A percentile compares a stretch with the other conserved stretches of the same genome.
phyloP scores from a whole-genome alignment of 92 coral and sea anemone genomes.

The Palythoa grandis region DNA sequence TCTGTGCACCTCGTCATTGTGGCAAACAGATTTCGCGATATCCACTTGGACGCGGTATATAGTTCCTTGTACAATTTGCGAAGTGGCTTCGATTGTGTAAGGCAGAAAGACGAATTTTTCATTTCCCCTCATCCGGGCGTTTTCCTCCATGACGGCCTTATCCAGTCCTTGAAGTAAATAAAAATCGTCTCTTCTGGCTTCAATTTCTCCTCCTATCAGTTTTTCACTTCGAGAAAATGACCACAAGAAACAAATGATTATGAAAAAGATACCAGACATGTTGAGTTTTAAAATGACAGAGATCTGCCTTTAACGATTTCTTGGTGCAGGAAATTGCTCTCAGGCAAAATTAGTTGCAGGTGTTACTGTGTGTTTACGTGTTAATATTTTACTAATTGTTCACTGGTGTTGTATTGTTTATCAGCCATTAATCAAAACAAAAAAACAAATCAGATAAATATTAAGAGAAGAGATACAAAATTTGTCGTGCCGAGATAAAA shows the following conservation, averaged over 20 bases:
- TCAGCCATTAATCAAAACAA: background rate
- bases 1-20: constrained; percentile 17
- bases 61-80: constrained; percentile 47
- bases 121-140: background rate
- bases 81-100: constrained; percentile 35
- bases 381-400: constrained; percentile 34
- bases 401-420: constrained; percentile 21
- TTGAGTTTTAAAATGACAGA: background rate
- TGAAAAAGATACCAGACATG: background rate
- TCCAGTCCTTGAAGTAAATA: constrained; percentile 29
- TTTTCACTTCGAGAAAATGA: background rate
- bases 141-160: constrained; percentile 25
- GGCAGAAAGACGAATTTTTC: constrained; percentile 28
- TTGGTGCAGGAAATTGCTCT: background rate
- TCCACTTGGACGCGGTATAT: constrained; percentile 26
- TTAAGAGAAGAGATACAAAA: background rate
- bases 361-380: constrained; percentile 3
- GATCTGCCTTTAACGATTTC: background rate
- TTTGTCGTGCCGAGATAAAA: background rate
- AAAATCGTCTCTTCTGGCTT: constrained; percentile 15
- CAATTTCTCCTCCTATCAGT: constrained; percentile 2
- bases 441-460: background rate
- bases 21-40: constrained; percentile 28
- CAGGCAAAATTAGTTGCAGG: background rate
- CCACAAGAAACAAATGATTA: constrained; percentile 5